Evolutionary conservation across 2,797 vertebrate species (phyloP), one percentile per base, ranked within the genome.

Genomic region (Syndactyla subalaris): DNA sequence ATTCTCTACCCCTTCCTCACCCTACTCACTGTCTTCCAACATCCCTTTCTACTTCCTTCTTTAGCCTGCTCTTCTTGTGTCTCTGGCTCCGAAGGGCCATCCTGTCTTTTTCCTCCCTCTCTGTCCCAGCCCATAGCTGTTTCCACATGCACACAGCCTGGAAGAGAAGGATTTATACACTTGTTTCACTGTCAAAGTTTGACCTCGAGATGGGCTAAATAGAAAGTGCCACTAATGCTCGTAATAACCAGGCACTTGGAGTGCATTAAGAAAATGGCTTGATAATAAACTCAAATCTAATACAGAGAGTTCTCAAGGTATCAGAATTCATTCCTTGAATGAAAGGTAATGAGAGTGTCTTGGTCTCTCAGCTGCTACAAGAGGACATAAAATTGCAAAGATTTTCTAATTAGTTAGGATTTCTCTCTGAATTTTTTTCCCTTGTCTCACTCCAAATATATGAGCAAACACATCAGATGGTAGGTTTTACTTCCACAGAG

Each of bases 241-340:
- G 7, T 54, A 78, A 82, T 38, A 89, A 21, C n/a, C 61, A 88
- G 34, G 30, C 34, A 57, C 38, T 80, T 57, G 22, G n/a, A 83
- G 7, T 72, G 41, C 81, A 77, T 85, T 92, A 88, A 68, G 75
- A 67, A 89, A 91, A 82, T 45, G 27, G 11, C 23, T 72, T 43
- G 30, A 68, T 83, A 68, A 89, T 54, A 92, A 93, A 71, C 63
- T 87, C 27, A 54, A 32, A 51, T 57, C 38, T 81, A 58, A n/a
- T 15, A 18, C 0, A 1, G 34, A 49, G 21, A 46, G 27, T 87
- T 73, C 39, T 82, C 80, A 91, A 76, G 30, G 46, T 82, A 59
- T 57, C 57, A 89, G 49, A 71, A 82, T 36, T 29, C 19, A 29
- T 20, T 43, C 22, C 45, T 49, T 71, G 41, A 77, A 58, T 32